Base-by-base conservation (phyloP, 2,888 invertebrate species). In the Axea sp. region DNA sequence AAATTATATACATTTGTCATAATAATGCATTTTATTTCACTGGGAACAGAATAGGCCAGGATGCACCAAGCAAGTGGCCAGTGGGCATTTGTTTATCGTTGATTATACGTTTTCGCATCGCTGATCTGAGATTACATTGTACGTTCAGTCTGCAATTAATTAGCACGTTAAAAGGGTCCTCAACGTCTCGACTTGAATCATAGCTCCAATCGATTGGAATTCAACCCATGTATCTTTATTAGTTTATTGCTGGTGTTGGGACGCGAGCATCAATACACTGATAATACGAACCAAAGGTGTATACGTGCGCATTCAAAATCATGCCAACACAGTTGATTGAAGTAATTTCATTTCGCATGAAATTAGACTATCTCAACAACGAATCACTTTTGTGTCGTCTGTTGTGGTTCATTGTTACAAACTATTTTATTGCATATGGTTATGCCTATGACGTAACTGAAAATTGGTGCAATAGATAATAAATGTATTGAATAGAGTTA, bases 161-260 rank as follows among this genome's bases (percentile, higher is more conserved):
- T 74, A 71, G 69, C 69, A 65, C 69, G 57, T 65, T 74, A 69
- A 71, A 74, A 65, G 74, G 69, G 68, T 73, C 55, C 60, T 64
- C 59, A 57, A 67, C 51, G 53, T 57, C 53, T 11, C 51, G 62
- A 60, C 60, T 59, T 74, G 71, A 74, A 74, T 74, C 73, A 74
- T 74, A 69, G 68, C 59, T 64, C 15, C 62, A 64, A 74, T 74
- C 59, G 68, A 69, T 64, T 69, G 73, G 59, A 74, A 74, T 59
- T 59, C 67, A 57, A 41, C 41, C 31, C 35, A 31, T 59, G 68
- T 35, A 59, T 68, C 59, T 41, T 68, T 51, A 59, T 68, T 43
- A 59, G 51, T 39, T 68, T 51, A 59, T 68, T 43, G 68, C 51
- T 39, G 9, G 43, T 59, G 43, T 51, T 49, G 47, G 39, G 55